These are phyloP conservation scores for Turnix velox DNA, from an alignment of 2,113 vertebrate species.

Conservation along the genomic window DNA sequence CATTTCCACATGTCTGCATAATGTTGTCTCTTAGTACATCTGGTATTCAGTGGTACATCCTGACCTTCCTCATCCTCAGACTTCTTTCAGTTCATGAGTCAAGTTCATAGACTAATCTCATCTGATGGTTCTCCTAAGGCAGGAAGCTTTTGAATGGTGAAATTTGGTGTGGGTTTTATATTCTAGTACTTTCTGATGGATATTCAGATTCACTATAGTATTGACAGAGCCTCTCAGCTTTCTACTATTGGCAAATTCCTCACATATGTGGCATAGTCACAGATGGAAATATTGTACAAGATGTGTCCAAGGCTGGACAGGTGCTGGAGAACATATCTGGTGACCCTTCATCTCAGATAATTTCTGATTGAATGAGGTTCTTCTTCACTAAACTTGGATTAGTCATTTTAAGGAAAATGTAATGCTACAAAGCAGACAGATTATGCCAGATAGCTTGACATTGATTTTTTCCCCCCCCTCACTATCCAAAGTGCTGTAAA, in stretches of 20 bases:
- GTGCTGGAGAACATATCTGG: accelerated
- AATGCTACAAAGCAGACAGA: neutral
- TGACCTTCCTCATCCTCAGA: neutral
- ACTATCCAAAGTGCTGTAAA: neutral
- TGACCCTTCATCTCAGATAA: neutral
- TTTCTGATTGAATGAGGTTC: neutral
- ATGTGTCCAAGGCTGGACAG: neutral
- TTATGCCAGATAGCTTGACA: neutral
- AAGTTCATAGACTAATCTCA: too few species aligned
- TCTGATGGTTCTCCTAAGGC: neutral
- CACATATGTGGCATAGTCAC: neutral
- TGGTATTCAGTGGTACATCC: neutral
- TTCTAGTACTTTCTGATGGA: neutral
- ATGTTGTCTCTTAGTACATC: neutral
- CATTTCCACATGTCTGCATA: neutral
- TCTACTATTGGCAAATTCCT: neutral
- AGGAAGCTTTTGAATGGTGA: neutral
- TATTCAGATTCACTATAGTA: neutral
- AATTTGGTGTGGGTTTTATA: neutral
- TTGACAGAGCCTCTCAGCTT: neutral
- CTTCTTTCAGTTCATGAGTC: neutral
- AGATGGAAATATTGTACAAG: neutral
- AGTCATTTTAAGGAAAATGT: neutral
- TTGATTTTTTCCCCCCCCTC: neutral
- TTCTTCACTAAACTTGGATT: neutral